Evolutionary conservation across 2,797 vertebrate genomes (phyloP).

Genomic region (Parauchenoglanis ngamensis): DNA sequence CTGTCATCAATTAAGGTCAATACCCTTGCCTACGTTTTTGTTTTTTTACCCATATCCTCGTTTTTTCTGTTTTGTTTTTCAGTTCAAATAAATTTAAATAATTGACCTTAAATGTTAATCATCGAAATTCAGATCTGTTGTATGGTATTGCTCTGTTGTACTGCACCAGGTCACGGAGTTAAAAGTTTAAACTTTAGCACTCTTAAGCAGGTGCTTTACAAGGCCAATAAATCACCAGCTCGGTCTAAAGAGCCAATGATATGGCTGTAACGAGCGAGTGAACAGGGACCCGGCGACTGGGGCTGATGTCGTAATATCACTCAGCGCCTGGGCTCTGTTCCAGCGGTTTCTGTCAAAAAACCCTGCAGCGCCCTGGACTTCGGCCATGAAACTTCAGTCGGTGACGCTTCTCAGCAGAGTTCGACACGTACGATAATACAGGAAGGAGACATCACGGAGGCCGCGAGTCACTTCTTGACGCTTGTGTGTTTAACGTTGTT

Average conservation of each 20-base stretch:
- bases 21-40: background rate
- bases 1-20: background rate
- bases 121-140: background rate
- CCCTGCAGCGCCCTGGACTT: slow-evolving; percentile 1
- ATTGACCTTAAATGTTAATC: background rate
- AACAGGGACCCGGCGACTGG: background rate
- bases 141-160: background rate
- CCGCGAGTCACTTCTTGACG: background rate
- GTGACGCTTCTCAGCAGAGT: background rate
- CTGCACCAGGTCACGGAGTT: background rate
- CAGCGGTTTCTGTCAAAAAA: slow-evolving; percentile 26
- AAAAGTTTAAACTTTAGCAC: background rate
- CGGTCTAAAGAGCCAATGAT: background rate
- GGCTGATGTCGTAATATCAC: slow-evolving; percentile 11
- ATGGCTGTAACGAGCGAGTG: background rate
- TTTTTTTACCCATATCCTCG: too few relatives aligned
- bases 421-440: background rate
- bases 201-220: background rate
- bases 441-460: background rate
- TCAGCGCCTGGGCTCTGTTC: slow-evolving; percentile 19
- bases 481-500: background rate
- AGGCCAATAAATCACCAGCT: background rate
- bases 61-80: background rate
- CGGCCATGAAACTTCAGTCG: slow-evolving; percentile 6
- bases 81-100: background rate